Base-by-base conservation (phyloP, 2,113 vertebrate species). In the Herpailurus yagouaroundi region DNA sequence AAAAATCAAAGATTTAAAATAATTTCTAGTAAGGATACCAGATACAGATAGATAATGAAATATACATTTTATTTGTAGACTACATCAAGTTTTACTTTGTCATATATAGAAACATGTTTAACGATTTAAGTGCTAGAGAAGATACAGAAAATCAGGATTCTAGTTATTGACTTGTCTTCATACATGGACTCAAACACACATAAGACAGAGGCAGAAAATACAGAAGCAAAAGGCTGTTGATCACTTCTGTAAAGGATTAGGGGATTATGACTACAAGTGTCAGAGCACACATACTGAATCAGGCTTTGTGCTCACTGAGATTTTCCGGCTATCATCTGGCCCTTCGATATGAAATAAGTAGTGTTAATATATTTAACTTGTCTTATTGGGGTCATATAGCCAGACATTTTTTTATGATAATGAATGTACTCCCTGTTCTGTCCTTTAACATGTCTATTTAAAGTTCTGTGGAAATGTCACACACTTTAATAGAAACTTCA, bases 401-500 rank as follows among this genome's bases (percentile, higher is more conserved):
- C 18, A 97, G 64, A 48, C 27, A 2, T 66, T 74, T 60, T 89
- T 95, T 90, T 88, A 95, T 1, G 7, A n/a, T 69, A 96, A 83
- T 79, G 80, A 93, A 94, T 90, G 81, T 84, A 77, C 25, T 95
- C 81, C 14, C 55, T 86, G 3, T 60, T 94, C 63, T 69, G 4
- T 50, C 12, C 29, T 96, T 97, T 95, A 38, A 38, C 83, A 94
- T 74, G 97, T 97, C 87, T 92, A 93, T 83, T 90, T 88, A 76
- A 98, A 92, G 68, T 91, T 90, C 95, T 91, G 27, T 66, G 3
- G 84, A 97, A 98, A 98, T 92, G 88, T 60, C 76, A 98, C 13
- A 86, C 36, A 69, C 41, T 88, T 97, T 66, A 91, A 41, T 3
- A 93, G 86, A 81, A 96, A 93, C 64, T 81, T 97, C 45, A 92